phyloP scores from a whole-genome alignment of 2,888 invertebrate genomes.

The Colostygia pectinataria region DNA sequence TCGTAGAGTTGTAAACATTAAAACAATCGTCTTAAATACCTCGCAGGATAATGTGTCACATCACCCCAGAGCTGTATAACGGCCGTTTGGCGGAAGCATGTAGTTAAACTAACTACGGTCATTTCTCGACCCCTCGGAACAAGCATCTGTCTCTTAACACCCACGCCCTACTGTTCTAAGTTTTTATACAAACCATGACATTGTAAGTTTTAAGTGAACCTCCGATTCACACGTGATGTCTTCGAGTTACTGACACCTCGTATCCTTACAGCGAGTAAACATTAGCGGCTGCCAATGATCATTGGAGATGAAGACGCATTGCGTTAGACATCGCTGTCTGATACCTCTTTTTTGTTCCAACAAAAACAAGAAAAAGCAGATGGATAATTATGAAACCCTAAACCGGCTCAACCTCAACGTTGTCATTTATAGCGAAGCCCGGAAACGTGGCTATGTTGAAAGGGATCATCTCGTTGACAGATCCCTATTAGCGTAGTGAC shows the following conservation, averaged over 20 bases:
- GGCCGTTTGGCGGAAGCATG: conserved; percentile 68
- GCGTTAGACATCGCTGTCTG: conserved; percentile 25
- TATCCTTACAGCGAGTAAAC: conserved; percentile 56
- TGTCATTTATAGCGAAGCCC: conserved; percentile 49
- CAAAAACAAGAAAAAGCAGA: conserved; percentile 41
- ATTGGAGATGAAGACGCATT: conserved; percentile 19
- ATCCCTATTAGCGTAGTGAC: conserved; percentile 74
- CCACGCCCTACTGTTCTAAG: conserved; percentile 64
- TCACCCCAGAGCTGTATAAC: conserved; percentile 43
- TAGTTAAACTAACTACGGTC: conserved; percentile 77
- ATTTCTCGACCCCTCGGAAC: conserved; percentile 57
- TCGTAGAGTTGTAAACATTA: background rate
- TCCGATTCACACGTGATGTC: conserved; percentile 61
- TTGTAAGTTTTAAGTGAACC: conserved; percentile 58
- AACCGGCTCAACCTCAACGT: conserved; percentile 38
- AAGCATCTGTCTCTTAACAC: conserved; percentile 63
- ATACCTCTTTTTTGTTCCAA: conserved; percentile 26
- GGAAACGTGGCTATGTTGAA: conserved; percentile 68
- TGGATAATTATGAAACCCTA: conserved; percentile 37
- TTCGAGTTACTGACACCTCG: conserved; percentile 50
- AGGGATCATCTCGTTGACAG: conserved; percentile 72
- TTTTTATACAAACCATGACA: conserved; percentile 59
- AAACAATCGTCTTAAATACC: conserved; percentile 9
- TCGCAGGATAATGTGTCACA: conserved; percentile 45
- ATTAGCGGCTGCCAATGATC: conserved; percentile 34